Evolutionary conservation across 2,888 invertebrate genomes (phyloP).

Genomic region (Sarcophaga rosellei): DNA sequence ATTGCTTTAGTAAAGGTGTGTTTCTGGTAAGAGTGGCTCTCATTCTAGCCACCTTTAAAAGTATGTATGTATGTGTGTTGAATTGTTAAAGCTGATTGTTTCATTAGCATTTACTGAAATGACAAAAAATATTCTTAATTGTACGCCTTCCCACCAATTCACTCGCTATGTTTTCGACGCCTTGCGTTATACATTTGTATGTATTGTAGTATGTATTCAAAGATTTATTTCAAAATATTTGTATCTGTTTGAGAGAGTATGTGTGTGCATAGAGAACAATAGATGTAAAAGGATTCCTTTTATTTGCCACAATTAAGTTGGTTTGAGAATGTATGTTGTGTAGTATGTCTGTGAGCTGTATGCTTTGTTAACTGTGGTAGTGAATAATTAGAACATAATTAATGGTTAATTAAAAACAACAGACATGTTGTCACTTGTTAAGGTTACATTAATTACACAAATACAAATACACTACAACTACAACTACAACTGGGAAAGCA

Average conservation of each 20-base stretch:
- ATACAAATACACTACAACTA: constrained; percentile 49
- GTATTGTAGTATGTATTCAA: neutral
- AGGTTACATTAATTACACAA: constrained; percentile 61
- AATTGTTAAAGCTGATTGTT: constrained; percentile 51
- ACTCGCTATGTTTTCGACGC: neutral
- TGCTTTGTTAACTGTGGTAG: constrained; percentile 28
- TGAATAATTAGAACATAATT: constrained; percentile 63
- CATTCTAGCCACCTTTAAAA: neutral
- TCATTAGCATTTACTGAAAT: constrained; percentile 58
- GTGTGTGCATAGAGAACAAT: neutral
- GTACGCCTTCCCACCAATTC: constrained; percentile 31
- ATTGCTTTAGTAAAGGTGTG: constrained; percentile 55
- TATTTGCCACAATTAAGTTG: neutral
- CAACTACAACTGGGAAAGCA: constrained; percentile 22
- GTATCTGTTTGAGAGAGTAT: neutral
- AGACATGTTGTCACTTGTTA: constrained; percentile 64
- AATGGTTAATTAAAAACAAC: constrained; percentile 63
- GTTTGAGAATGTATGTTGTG: neutral
- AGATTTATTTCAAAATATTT: neutral
- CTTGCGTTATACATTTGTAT: neutral
- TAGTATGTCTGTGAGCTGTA: neutral
- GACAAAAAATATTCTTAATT: constrained; percentile 46
- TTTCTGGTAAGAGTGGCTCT: constrained; percentile 21
- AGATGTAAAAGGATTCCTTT: constrained; percentile 35
- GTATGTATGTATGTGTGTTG: neutral